Base-by-base conservation (phyloP, 1,140 invertebrate genomes). In the Neodiprion lecontei region DNA sequence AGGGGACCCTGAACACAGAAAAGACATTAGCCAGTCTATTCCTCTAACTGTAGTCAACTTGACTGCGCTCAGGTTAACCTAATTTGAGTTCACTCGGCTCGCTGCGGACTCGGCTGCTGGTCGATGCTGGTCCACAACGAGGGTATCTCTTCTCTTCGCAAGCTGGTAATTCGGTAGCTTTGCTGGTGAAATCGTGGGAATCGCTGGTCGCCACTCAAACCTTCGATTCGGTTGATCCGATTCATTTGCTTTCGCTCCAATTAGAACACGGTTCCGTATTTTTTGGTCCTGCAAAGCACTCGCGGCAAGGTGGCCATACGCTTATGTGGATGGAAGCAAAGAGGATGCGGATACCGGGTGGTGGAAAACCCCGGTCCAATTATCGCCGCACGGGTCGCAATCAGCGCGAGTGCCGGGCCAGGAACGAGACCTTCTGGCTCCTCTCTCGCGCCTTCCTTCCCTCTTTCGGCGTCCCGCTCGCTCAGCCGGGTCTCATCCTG, bases 1-100 rank as follows among this genome's bases (percentile, higher is more conserved):
- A n/a, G 50, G 50, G 50, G 50, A 53, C 77, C 80, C 74, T 73
- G 81, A 83, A 88, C 87, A 88, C 86, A 87, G 86, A 88, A 88
- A 87, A 87, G 85, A 87, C 87, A 88, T 87, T 87, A 88, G 84
- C 82, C 10, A 53, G 50, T 53, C 50, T 53, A 53, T 53, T 53
- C 50, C 17, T 21, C 10, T 14, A 53, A n/a, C 50, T 53, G n/a
- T 14, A 53, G 17, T 21, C 17, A 21, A 21, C 17, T 21, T 21
- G 17, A 21, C 17, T 21, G n/a, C 50, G 50, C 10, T 14, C 50
- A 53, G 50, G 50, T 53, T 53, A 53, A 53, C 50, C 1, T 14
- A 53, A 53, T 53, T 53, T 14, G 10, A 53, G 50, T 1, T 53
- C 1, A 53, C 50, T 53, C 50, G 10, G 50, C 10, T 53, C 50